Evolutionary conservation across 37 sponge, comb jelly and placozoan genomes (phyloP).

Genomic region (Spongilla lacustris): DNA sequence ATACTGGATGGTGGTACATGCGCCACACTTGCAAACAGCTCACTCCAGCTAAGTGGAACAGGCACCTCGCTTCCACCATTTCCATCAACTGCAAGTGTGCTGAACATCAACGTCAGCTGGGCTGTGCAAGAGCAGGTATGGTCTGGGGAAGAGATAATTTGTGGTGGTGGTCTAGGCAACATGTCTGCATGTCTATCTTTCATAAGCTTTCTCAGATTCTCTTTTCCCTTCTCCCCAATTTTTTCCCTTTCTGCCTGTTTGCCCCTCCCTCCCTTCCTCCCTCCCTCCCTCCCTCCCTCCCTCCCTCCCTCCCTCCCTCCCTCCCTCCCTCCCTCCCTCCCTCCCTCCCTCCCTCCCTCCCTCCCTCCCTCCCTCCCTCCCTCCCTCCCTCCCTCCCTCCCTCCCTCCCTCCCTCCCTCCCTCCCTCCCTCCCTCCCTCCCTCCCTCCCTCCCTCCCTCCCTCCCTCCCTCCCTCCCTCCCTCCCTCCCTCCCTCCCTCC

Average conservation of each 20-base stretch:
- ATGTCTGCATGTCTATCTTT: constrained; percentile 83
- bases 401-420: constrained; percentile 7
- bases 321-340: neutral
- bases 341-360: neutral
- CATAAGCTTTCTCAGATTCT: neutral
- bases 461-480: constrained; percentile 12
- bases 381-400: neutral
- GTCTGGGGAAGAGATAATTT: neutral
- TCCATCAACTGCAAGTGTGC: too few relatives aligned
- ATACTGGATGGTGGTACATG: too few relatives aligned
- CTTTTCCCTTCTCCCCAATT: constrained; percentile 6
- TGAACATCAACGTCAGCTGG: too few relatives aligned
- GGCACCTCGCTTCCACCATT: too few relatives aligned
- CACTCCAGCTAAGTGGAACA: too few relatives aligned
- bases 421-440: neutral
- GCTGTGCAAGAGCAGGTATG: too few relatives aligned
- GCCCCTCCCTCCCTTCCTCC: neutral
- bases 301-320: neutral
- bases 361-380: neutral
- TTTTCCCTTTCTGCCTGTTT: neutral
- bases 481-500: neutral
- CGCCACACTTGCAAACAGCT: too few relatives aligned
- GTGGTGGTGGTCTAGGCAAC: constrained; percentile 94
- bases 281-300: neutral
- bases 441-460: neutral